Evolutionary conservation across 2,797 vertebrate genomes (phyloP), one percentile per base, ranked within the genome.

Genomic region (Falco biarmicus): DNA sequence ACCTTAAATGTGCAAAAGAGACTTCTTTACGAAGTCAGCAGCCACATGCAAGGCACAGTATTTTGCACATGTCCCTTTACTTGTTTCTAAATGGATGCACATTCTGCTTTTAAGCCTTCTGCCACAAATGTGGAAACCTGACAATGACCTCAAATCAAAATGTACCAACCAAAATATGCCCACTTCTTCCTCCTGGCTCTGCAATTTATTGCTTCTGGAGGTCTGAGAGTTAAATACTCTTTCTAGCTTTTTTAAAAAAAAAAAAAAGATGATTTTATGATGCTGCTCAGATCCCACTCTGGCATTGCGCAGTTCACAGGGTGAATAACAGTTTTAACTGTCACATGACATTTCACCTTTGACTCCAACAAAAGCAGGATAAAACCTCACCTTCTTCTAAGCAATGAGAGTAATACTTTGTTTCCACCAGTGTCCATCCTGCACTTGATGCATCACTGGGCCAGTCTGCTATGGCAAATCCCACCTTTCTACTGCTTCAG

Each of bases 241-340:
- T 66, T 68, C 47, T 74, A 43, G 34, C 57, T 51, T 57, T 75
- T 32, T 39, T 39, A 34, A 39, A 66, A 14, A 43, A 29, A 43
- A 48, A 21, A 18, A 86, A 68, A 31, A 69, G 34, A 24, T 85
- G n/a, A 63, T 91, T 95, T 96, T 93, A 94, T 78, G 57, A 71
- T 47, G 61, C 70, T 3, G 14, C 48, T 93, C 47, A 41, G 29
- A 61, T 86, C 69, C 59, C 51, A 41, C 13, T 71, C 29, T 21
- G 31, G 37, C 76, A 92, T 85, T 9, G 3, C 1, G 3, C 15
- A 74, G 53, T 87, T 95, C 45, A 91, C 64, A 39, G 21, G 6
- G n/a, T 88, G 94, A 97, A 69, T 95, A 95, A 74, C 37, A 25
- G 75, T 68, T 93, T 93, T 95, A 60, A 19, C 57, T 94, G 26